phyloP scores from a whole-genome alignment of 2,888 invertebrate genomes.

The Pachycephus smyrnensis region DNA sequence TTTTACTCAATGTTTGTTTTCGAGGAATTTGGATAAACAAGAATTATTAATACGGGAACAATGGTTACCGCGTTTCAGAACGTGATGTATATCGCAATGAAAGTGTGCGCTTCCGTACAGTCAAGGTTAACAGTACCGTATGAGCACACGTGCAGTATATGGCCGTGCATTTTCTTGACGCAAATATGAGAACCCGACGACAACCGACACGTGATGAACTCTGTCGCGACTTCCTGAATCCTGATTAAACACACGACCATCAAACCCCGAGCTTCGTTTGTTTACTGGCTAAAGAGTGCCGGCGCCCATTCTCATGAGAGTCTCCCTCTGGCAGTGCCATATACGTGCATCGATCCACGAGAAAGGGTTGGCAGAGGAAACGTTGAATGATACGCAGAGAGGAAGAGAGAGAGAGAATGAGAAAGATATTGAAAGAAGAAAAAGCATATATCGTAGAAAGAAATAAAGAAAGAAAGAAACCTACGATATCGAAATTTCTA shows the following conservation, averaged over 20 bases:
- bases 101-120: neutral
- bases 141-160: neutral
- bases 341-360: neutral
- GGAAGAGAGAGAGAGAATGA: neutral
- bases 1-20: too few relatives aligned
- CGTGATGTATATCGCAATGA: neutral
- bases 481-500: too few relatives aligned
- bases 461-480: neutral
- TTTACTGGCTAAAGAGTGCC: slow-evolving; percentile 6
- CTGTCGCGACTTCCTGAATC: neutral
- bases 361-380: neutral
- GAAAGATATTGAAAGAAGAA: neutral
- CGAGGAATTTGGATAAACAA: too few relatives aligned
- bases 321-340: neutral
- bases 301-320: neutral
- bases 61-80: neutral
- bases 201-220: neutral
- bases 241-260: slow-evolving; percentile 19
- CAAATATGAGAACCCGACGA: neutral
- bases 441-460: neutral
- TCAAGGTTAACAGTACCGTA: neutral
- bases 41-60: neutral
- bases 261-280: slow-evolving; percentile 16
- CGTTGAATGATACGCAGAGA: too few relatives aligned
- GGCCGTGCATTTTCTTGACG: neutral